Base-by-base conservation (phyloP, 2,113 vertebrate genomes). In the Myotis yumanensis region DNA sequence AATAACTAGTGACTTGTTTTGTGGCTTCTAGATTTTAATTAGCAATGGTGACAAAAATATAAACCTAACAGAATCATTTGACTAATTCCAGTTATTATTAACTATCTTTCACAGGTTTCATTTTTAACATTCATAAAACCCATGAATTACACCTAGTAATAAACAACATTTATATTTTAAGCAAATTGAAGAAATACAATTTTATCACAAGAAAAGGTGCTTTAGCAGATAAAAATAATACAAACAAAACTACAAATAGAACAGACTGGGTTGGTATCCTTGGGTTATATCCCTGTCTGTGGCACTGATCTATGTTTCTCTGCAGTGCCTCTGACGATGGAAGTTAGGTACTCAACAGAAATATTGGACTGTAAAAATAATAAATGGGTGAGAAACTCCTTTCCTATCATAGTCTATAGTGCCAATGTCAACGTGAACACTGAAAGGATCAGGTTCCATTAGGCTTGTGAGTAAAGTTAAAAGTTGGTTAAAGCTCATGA, bases 361-460 rank as follows among this genome's bases (percentile, higher is more conserved):
- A 97, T 96, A 96, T 83, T 96, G 93, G 90, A 79, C 84, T 93
- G 71, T 97, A 94, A 93, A 97, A 97, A 96, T 96, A 89, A 97
- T 94, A 88, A 90, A 97, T 96, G 86, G 52, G 76, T 48, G 40
- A 54, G 52, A 96, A 97, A 92, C 35, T 85, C 77, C 71, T 93
- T 95, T 40, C 54, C 35, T 93, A 64, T 89, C 89, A 75, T 88
- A 85, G 71, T 92, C 72, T 89, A 90, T 82, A 90, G 54, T 75
- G 12, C 59, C 66, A 84, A 28, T 91, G 83, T 89, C 84, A 90
- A 81, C 28, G 32, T 48, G 43, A 96, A 48, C 64, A 80, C 52
- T 69, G 46, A 91, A 66, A 54, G n/a, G 40, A 80, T 81, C 7
- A 22, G 51, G 5, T 72, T 89, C 69, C 28, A 20, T 0, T 4